A percentile compares a stretch with the other conserved stretches of the same genome.
phyloP scores from a whole-genome alignment of 2,888 invertebrate genomes.

The Nebria brevicollis region DNA sequence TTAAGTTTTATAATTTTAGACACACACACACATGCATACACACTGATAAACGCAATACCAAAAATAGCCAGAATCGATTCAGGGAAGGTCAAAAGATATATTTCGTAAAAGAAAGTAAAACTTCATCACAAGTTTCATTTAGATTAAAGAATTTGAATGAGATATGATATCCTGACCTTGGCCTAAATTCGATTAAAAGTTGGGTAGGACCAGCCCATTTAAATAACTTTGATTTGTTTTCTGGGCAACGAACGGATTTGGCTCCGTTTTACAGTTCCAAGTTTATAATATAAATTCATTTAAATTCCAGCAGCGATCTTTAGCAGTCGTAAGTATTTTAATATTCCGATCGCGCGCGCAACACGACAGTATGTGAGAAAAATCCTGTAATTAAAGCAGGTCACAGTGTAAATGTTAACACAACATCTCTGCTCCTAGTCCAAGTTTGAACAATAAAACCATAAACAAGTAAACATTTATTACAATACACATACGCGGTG shows the following conservation, averaged over 20 bases:
- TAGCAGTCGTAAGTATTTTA: slow-evolving; percentile 45
- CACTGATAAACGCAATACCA: no score
- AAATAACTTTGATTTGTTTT: not conserved
- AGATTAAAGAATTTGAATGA: slow-evolving; percentile 18
- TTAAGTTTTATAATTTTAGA: no score
- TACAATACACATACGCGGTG: not conserved
- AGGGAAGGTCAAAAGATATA: no score
- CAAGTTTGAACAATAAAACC: not conserved
- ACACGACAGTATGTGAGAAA: slow-evolving; percentile 46
- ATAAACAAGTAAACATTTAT: not conserved
- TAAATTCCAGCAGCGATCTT: slow-evolving; percentile 39
- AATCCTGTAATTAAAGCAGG: slow-evolving; percentile 44
- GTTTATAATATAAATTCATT: slow-evolving; percentile 42
- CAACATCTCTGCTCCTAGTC: slow-evolving; percentile 16
- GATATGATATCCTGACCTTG: slow-evolving; percentile 10
- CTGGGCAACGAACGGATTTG: slow-evolving; percentile 10
- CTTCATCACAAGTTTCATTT: not conserved
- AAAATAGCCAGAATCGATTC: no score
- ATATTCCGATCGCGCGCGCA: slow-evolving; percentile 37
- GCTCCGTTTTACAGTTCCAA: not conserved
- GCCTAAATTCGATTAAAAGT: not conserved
- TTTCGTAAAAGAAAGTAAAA: not conserved
- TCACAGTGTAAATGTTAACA: slow-evolving; percentile 44
- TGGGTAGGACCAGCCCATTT: slow-evolving; percentile 20
- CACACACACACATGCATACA: no score